These are phyloP conservation scores for Nyleta sp. DNA, from an alignment of 2,888 invertebrate genomes.

Conservation along the genomic window DNA sequence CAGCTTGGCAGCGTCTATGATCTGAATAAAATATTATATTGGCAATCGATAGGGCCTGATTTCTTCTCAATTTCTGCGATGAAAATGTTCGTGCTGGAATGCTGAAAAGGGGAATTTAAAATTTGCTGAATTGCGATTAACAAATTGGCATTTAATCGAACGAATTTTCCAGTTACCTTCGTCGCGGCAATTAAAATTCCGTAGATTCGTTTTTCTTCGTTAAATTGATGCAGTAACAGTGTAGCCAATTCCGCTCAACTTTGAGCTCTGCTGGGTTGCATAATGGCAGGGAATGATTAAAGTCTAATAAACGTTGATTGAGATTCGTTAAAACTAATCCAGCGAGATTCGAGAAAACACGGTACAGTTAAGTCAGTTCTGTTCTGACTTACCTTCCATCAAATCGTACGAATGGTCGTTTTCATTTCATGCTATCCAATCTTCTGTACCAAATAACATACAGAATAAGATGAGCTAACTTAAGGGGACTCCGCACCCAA, in stretches of 20 bases:
- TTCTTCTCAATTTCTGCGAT: too few species aligned
- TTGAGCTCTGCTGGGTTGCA: not conserved
- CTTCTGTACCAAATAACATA: constrained; percentile 1
- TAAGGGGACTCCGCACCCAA: too few species aligned
- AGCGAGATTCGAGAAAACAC: constrained; percentile 13
- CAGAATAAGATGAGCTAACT: constrained; percentile 4
- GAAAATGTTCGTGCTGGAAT: too few species aligned
- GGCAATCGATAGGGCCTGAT: too few species aligned
- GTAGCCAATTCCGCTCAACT: constrained; percentile 6
- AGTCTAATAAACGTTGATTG: constrained; percentile 44
- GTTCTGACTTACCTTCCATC: constrained; percentile 6
- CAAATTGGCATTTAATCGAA: too few species aligned
- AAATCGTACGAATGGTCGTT: constrained; percentile 11
- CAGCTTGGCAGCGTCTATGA: too few species aligned
- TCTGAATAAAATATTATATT: too few species aligned
- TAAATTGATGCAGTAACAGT: not conserved
- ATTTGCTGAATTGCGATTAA: too few species aligned
- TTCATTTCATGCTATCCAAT: constrained; percentile 25
- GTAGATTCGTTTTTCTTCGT: not conserved
- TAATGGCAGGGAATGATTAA: constrained; percentile 22
- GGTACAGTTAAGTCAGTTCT: constrained; percentile 20
- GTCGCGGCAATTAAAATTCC: constrained; percentile 9
- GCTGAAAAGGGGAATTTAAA: too few species aligned
- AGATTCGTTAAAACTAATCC: constrained; percentile 25
- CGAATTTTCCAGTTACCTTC: too few species aligned